phyloP scores from a whole-genome alignment of 2,888 invertebrate species.

The Ametastegia equiseti region DNA sequence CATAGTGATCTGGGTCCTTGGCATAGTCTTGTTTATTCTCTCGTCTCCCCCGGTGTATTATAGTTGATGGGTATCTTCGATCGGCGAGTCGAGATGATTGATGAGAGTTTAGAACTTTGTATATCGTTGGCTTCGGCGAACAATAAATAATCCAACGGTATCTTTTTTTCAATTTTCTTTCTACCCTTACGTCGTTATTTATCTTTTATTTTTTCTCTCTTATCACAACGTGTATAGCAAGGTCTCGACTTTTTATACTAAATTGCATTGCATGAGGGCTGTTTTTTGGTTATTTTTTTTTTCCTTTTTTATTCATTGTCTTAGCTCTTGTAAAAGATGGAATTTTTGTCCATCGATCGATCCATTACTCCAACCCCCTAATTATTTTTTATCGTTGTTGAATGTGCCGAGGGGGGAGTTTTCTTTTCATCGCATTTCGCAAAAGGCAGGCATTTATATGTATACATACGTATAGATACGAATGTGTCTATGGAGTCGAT shows the following conservation, averaged over 20 bases:
- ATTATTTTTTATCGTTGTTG: neutral
- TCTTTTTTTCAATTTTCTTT: neutral
- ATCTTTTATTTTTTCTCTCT: neutral
- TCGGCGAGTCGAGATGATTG: constrained; percentile 9
- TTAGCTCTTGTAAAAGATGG: too few species aligned
- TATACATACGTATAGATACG: too few species aligned
- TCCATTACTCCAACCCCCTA: too few species aligned
- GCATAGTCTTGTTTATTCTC: neutral
- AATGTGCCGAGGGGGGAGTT: neutral
- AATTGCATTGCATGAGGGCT: neutral
- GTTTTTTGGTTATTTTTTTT: too few species aligned
- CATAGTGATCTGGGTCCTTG: neutral
- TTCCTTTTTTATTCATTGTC: too few species aligned
- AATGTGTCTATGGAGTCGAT: constrained; percentile 19
- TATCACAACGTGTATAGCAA: neutral
- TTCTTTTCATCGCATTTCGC: neutral
- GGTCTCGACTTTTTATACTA: neutral
- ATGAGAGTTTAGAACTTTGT: constrained; percentile 13
- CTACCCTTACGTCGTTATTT: neutral
- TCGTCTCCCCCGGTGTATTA: neutral
- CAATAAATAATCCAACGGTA: constrained; percentile 30
- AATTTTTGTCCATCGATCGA: neutral
- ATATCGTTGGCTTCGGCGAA: constrained; percentile 1
- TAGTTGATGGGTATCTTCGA: neutral
- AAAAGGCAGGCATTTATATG: constrained; percentile 1